A percentile compares a stretch with the other conserved stretches of the same genome.
Evolutionary conservation across 2,797 vertebrate genomes (phyloP).

Genomic region (Danio kyathit): DNA sequence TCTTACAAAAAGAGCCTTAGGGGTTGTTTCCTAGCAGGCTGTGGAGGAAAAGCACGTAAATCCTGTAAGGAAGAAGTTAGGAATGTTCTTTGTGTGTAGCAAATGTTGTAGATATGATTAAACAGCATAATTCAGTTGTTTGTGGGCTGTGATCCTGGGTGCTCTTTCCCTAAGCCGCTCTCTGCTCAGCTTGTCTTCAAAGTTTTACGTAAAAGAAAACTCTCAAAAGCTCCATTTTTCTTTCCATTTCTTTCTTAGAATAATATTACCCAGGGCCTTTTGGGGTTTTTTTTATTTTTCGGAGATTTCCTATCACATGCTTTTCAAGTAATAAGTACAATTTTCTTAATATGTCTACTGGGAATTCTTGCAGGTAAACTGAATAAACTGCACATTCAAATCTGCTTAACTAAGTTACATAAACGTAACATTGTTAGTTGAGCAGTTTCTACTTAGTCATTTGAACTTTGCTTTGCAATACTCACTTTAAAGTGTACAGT

Average conservation of each 20-base stretch:
- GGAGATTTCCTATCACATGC: background rate
- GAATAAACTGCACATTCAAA: no score
- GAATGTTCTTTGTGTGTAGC: constrained; percentile 8
- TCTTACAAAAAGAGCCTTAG: background rate
- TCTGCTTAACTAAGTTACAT: no score
- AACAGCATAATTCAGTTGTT: constrained; percentile 31
- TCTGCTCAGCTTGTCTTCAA: constrained; percentile 17
- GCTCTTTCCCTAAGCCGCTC: background rate
- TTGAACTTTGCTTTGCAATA: no score
- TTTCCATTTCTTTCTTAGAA: background rate
- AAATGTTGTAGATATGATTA: constrained; percentile 28
- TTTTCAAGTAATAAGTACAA: no score
- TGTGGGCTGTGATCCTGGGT: background rate
- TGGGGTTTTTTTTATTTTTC: background rate
- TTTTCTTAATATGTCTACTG: no score
- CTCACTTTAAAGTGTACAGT: no score
- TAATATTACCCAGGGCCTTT: background rate
- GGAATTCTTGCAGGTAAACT: no score
- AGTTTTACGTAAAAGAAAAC: background rate
- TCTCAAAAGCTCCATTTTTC: background rate
- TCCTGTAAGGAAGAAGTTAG: background rate
- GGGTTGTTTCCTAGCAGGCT: constrained; percentile 4
- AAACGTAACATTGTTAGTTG: no score
- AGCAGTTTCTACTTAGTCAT: no score
- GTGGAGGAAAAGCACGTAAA: background rate